These are phyloP conservation scores for Porites divaricata DNA, from an alignment of 92 coral and sea anemone genomes.

Conservation along the genomic window DNA sequence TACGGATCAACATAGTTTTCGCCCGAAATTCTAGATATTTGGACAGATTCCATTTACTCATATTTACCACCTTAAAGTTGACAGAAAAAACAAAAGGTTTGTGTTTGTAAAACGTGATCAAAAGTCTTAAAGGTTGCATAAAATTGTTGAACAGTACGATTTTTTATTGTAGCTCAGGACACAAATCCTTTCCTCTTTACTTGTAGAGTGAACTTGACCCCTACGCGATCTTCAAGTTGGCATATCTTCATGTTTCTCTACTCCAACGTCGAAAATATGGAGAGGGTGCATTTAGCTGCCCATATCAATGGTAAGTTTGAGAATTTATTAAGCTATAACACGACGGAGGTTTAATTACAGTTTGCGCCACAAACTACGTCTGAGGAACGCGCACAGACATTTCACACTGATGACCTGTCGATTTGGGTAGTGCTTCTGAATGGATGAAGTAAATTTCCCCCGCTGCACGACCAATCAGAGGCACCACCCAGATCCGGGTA, in stretches of 20 bases:
- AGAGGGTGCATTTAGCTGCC: constrained; percentile 68
- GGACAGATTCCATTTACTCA: too few species aligned
- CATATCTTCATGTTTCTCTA: constrained; percentile 78
- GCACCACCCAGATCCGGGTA: too few species aligned
- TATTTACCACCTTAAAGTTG: too few species aligned
- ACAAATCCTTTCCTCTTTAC: neutral
- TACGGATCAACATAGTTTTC: too few species aligned
- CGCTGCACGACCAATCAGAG: too few species aligned
- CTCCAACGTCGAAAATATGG: constrained; percentile 79
- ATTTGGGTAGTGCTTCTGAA: too few species aligned
- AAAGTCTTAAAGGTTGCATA: neutral
- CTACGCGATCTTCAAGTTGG: constrained; percentile 68
- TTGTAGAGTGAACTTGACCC: constrained; percentile 74
- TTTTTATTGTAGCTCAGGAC: neutral
- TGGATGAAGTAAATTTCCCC: too few species aligned
- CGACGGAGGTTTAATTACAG: neutral
- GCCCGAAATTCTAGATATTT: too few species aligned
- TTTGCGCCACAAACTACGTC: neutral
- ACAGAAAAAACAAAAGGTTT: too few species aligned
- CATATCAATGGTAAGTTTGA: constrained; percentile 81
- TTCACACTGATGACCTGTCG: too few species aligned
- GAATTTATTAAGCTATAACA: neutral
- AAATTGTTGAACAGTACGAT: neutral
- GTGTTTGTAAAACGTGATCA: neutral
- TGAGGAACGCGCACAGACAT: too few species aligned